Conservation (phyloP, 2,113 vertebrate species). For the Hemiscyllium ocellatum region DNA sequence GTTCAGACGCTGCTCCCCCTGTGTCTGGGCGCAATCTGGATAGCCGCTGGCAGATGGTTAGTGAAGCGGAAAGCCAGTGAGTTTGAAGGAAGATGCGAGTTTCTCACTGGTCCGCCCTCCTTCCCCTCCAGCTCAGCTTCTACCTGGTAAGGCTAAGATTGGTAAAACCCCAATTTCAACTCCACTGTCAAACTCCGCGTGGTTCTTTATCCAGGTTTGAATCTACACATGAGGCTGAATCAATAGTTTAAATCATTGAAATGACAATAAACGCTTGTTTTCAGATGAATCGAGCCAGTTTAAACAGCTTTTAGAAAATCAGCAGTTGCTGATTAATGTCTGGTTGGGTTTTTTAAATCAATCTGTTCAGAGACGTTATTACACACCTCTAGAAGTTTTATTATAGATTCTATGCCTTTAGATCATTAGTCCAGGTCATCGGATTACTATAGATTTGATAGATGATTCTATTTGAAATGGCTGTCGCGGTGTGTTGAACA, state of each 20-base stretch:
- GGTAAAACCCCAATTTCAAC: neutral
- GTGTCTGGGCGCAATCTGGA: neutral
- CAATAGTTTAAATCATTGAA: neutral
- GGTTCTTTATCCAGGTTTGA: neutral
- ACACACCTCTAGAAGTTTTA: too few species aligned
- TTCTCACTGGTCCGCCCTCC: neutral
- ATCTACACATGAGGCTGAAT: neutral
- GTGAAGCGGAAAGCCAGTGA: neutral
- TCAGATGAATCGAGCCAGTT: neutral
- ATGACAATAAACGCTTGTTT: neutral
- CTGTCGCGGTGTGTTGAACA: neutral
- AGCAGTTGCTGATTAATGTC: neutral
- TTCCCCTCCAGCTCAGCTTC: neutral
- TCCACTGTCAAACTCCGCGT: neutral
- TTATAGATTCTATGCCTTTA: too few species aligned
- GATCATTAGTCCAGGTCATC: too few species aligned
- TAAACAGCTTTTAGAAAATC: neutral
- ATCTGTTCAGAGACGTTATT: too few species aligned
- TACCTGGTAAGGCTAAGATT: neutral
- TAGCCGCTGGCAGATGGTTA: neutral
- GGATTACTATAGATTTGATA: too few species aligned
- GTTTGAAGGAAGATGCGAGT: neutral
- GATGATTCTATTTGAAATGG: neutral
- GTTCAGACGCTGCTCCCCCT: neutral
- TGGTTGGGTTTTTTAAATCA: neutral